phyloP scores from a whole-genome alignment of 1,140 invertebrate species.

The Homalodisca vitripennis region DNA sequence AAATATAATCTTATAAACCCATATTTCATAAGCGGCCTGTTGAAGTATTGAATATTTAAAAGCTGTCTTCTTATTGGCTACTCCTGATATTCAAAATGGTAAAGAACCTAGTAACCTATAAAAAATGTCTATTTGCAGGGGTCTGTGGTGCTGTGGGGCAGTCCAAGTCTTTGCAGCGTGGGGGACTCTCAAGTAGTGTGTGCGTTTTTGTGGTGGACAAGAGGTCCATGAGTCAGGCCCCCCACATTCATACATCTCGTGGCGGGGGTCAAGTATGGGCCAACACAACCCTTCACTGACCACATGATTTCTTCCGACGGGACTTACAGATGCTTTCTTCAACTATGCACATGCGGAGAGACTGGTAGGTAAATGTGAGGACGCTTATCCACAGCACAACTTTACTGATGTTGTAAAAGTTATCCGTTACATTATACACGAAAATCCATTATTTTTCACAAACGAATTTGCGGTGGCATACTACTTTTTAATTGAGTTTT shows the following conservation, averaged over 20 bases:
- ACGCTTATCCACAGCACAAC: too few species aligned
- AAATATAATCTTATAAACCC: too few species aligned
- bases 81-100: too few species aligned
- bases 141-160: constrained; percentile 68
- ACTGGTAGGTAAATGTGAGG: constrained; percentile 59
- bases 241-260: constrained; percentile 69
- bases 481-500: background rate
- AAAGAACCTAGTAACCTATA: too few species aligned
- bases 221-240: constrained; percentile 83
- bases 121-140: too few species aligned
- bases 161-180: constrained; percentile 65
- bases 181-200: constrained; percentile 67
- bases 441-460: too few species aligned
- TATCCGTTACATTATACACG: too few species aligned
- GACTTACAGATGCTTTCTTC: constrained; percentile 74
- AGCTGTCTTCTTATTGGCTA: too few species aligned
- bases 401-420: too few species aligned
- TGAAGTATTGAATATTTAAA: too few species aligned
- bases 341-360: constrained; percentile 81
- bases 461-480: background rate
- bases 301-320: constrained; percentile 43
- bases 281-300: constrained; percentile 54
- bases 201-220: constrained; percentile 83
- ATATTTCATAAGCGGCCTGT: too few species aligned
- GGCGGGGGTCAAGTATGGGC: constrained; percentile 68